phyloP scores from a whole-genome alignment of 2,888 invertebrate genomes.

The Macrosiphum euphorbiae region DNA sequence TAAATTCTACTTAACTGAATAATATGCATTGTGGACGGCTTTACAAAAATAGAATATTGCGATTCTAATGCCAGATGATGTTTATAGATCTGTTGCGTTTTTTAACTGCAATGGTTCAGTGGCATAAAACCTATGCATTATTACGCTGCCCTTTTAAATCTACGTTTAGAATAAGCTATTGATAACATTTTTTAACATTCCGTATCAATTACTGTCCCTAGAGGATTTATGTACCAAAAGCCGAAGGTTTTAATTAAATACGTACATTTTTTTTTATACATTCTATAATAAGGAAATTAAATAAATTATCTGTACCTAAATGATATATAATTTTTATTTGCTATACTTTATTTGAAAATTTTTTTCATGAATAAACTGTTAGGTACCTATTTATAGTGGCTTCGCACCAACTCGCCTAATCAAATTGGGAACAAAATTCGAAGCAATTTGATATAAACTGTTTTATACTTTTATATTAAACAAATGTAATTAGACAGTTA shows the following conservation, averaged over 20 bases:
- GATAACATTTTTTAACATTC: not conserved
- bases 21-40: not conserved
- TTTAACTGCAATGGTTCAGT: conserved; percentile 12
- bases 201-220: not conserved
- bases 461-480: too few species aligned
- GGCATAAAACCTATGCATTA: conserved; percentile 6
- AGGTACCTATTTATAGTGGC: not conserved
- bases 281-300: not conserved
- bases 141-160: conserved; percentile 33
- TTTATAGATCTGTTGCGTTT: conserved; percentile 41
- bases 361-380: not conserved
- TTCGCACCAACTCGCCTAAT: not conserved
- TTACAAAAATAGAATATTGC: conserved; percentile 44
- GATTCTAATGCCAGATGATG: conserved; percentile 44
- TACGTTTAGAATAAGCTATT: not conserved
- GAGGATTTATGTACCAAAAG: not conserved
- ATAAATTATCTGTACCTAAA: not conserved
- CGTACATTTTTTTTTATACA: not conserved
- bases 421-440: too few species aligned
- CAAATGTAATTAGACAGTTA: too few species aligned
- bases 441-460: too few species aligned
- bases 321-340: too few species aligned
- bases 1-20: not conserved
- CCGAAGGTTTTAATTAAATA: not conserved
- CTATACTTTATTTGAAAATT: not conserved